These are phyloP conservation scores for Drymonia ruficornis DNA, from an alignment of 2,888 invertebrate genomes.

Conservation along the genomic window DNA sequence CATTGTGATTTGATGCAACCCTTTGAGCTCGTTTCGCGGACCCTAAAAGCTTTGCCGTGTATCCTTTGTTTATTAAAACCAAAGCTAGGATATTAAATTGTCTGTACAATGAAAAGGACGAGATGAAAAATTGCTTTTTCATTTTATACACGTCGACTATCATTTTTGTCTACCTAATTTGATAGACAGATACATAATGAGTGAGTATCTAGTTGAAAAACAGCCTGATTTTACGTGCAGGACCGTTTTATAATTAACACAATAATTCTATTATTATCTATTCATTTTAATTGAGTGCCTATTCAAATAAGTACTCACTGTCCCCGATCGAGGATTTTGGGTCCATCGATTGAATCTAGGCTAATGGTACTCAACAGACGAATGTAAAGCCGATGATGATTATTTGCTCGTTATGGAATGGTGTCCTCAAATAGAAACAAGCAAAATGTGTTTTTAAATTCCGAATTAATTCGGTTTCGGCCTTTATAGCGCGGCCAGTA, in stretches of 20 bases:
- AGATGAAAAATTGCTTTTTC: background rate
- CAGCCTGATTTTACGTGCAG: no score
- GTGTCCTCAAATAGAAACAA: no score
- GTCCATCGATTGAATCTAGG: slow-evolving; percentile 23
- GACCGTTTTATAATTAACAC: no score
- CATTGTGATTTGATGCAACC: slow-evolving; percentile 38
- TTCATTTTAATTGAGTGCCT: background rate
- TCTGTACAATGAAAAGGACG: background rate
- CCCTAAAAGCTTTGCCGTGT: slow-evolving; percentile 37
- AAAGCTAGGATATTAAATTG: background rate
- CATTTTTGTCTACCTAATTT: no score
- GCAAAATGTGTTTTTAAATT: no score
- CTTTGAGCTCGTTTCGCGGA: slow-evolving; percentile 18
- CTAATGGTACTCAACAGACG: slow-evolving; percentile 23
- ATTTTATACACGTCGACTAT: no score
- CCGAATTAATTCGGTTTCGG: no score
- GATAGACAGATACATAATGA: no score
- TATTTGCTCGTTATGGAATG: slow-evolving; percentile 8
- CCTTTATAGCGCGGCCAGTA: no score
- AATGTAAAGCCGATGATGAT: slow-evolving; percentile 16
- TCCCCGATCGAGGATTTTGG: slow-evolving; percentile 19
- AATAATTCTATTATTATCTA: background rate
- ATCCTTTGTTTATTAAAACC: slow-evolving; percentile 30
- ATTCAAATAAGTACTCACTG: background rate
- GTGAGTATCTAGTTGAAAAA: no score